Evolutionary conservation across 2,797 vertebrate genomes (phyloP), one percentile per base, ranked within the genome.

Genomic region (Pitangus sulphuratus): DNA sequence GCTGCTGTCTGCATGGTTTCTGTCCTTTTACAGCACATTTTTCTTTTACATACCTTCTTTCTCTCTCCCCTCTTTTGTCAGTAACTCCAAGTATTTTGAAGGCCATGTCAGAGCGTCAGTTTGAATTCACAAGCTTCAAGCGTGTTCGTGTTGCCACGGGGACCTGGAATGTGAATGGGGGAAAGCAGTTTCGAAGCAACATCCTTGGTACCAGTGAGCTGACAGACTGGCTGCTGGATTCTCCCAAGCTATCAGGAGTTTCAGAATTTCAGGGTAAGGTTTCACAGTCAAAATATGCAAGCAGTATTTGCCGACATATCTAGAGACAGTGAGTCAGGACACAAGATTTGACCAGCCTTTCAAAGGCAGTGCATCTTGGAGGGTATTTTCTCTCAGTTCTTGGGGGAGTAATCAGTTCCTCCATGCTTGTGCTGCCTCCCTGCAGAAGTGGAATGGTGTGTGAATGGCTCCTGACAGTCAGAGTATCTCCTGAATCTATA

Each of bases 91-190:
- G 97, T 91, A 97, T 98, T 95, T 97, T 98, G 97, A 98, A 97
- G 86, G 97, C 98, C 18, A 98, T 98, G 98, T 97, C 97, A 11
- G 98, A 98, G 80, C 98, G 98, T 39, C 98, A 98, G 84, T 96
- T 98, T 31, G 98, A 98, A 90, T 98, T 98, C 95, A 98, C 98
- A 4, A 96, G 96, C 61, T 98, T 97, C 90, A 98, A 96, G 66
- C 97, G 96, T n/a, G 57, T 98, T 86, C 97, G 93, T 24, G 53
- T 98, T 44, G 98, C 98, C 12, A 95, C 90, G 65, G 98, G 98
- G 35, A 98, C 98, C 51, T 98, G 98, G 98, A 98, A 98, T 0
- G 98, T 98, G 81, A 98, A 98, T 0, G 98, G 98, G 5, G 98
- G 98, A 12, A 98, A 98, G 83, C 98, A 98, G 64, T 98, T 98